Percentiles rank a stretch among this genome's conserved stretches.
These are phyloP conservation scores for Mesoligia furuncula DNA, from an alignment of 2,888 invertebrate genomes.

Conservation along the genomic window DNA sequence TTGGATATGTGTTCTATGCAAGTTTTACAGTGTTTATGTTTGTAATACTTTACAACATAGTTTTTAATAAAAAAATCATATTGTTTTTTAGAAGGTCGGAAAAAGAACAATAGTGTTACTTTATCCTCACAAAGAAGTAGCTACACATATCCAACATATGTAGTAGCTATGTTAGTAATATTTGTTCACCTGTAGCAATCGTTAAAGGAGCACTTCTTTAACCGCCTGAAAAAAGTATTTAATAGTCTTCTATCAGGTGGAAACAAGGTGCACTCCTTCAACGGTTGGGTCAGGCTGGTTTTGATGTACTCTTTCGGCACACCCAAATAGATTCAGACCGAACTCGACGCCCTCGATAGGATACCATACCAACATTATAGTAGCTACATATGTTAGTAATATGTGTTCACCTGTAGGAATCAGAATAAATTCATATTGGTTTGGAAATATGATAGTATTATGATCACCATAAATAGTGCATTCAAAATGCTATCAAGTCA, in stretches of 20 bases:
- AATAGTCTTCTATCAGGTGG: too few species aligned
- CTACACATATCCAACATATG: not conserved
- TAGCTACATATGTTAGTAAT: not conserved
- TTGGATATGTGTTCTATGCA: not conserved
- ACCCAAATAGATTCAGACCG: too few species aligned
- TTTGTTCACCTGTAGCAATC: too few species aligned
- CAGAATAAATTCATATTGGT: not conserved
- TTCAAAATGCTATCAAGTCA: not conserved
- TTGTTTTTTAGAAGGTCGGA: not conserved
- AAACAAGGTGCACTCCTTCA: too few species aligned
- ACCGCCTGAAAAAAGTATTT: too few species aligned
- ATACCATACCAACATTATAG: not conserved
- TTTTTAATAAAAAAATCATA: not conserved
- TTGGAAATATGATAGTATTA: not conserved
- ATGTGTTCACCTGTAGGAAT: not conserved
- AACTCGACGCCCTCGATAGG: too few species aligned
- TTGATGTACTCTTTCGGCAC: too few species aligned
- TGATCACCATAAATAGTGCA: not conserved
- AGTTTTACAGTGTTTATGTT: not conserved
- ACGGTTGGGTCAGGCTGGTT: too few species aligned
- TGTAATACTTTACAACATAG: not conserved
- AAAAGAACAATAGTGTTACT: not conserved
- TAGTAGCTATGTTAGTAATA: not conserved
- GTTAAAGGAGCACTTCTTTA: too few species aligned
- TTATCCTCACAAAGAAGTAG: not conserved